These are phyloP conservation scores for Scatophagus argus DNA, from an alignment of 2,113 vertebrate species.

Conservation along the genomic window DNA sequence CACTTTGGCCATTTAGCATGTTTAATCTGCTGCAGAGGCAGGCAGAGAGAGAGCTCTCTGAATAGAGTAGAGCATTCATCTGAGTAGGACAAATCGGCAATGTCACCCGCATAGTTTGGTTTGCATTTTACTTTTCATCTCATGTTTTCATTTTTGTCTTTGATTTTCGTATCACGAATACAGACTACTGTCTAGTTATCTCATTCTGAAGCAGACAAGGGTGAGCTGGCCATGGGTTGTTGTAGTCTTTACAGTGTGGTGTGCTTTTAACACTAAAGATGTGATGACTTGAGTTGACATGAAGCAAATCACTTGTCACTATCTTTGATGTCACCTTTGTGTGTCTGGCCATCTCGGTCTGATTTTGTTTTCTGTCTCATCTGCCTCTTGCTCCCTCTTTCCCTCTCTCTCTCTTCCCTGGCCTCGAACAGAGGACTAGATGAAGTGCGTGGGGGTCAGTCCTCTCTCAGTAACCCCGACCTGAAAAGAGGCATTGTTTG, in stretches of 20 bases:
- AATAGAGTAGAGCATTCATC: no score
- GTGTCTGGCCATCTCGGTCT: not conserved
- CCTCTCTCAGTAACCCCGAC: constrained; percentile 5
- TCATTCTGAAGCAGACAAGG: not conserved
- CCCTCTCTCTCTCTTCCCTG: constrained; percentile 18
- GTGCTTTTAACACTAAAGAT: not conserved
- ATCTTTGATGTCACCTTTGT: constrained; percentile 1
- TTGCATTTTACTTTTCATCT: not conserved
- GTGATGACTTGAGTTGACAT: not conserved
- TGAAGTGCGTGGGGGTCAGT: constrained; percentile 48
- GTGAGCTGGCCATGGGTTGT: not conserved
- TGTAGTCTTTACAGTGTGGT: not conserved
- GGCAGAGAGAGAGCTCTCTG: not conserved
- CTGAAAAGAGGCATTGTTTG: constrained; percentile 78
- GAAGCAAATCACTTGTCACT: not conserved
- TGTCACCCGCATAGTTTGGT: not conserved
- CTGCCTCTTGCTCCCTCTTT: no score
- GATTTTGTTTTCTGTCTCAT: not conserved
- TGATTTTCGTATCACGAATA: no score
- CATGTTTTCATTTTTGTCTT: not conserved
- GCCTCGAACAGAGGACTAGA: constrained; percentile 52
- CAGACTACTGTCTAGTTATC: not conserved
- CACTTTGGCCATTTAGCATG: not conserved
- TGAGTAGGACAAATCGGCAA: not conserved
- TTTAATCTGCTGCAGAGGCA: not conserved